Percentiles rank a stretch among this genome's conserved stretches.
phyloP scores from a whole-genome alignment of 2,888 invertebrate genomes.

The Conomelus anceps region DNA sequence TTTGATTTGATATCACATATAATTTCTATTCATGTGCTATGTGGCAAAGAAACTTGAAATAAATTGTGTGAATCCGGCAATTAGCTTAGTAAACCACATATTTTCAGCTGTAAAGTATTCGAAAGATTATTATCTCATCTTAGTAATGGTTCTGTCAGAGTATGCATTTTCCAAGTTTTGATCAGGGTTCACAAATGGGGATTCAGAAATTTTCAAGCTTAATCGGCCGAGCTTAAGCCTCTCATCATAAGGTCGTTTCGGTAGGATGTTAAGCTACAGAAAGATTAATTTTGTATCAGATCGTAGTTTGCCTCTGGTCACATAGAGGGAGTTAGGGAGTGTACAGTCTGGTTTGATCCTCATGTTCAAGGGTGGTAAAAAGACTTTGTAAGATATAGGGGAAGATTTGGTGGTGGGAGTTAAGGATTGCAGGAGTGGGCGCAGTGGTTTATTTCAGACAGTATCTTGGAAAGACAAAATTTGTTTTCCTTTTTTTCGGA shows the following conservation, averaged over 20 bases:
- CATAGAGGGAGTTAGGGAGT: not conserved
- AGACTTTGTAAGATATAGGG: not conserved
- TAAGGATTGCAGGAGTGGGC: not conserved
- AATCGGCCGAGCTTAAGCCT: not conserved
- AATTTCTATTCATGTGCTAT: too few relatives aligned
- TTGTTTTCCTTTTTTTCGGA: too few relatives aligned
- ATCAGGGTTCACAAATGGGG: not conserved
- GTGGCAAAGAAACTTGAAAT: too few relatives aligned
- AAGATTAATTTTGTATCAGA: not conserved
- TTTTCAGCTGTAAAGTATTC: too few relatives aligned
- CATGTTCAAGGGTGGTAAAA: not conserved
- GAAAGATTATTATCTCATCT: too few relatives aligned
- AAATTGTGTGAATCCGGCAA: too few relatives aligned
- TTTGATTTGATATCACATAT: too few relatives aligned
- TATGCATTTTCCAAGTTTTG: too few relatives aligned
- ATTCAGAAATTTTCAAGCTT: not conserved
- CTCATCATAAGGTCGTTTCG: not conserved
- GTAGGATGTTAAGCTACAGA: not conserved
- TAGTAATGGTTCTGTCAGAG: too few relatives aligned
- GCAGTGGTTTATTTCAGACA: not conserved
- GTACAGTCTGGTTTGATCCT: not conserved
- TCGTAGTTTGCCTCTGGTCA: not conserved
- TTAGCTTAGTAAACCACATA: too few relatives aligned
- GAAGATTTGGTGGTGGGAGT: not conserved
- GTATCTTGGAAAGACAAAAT: too few relatives aligned